Percentiles rank a stretch among this genome's conserved stretches.
phyloP scores from a whole-genome alignment of 2,113 vertebrate species.

The Ranitomeya variabilis region DNA sequence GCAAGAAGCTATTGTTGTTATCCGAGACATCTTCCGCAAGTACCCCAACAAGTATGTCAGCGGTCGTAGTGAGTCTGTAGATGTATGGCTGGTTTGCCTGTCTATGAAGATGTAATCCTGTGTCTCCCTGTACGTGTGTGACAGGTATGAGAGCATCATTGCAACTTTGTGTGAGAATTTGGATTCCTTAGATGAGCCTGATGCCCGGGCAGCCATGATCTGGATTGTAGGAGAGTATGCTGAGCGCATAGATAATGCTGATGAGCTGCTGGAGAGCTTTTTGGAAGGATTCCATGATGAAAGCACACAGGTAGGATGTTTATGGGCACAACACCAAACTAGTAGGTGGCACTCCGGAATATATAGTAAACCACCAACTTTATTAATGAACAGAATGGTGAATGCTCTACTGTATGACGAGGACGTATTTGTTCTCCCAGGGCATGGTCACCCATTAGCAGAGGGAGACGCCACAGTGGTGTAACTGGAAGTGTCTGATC shows the following conservation, averaged over 20 bases:
- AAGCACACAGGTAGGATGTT: slow-evolving; percentile 86
- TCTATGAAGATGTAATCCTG: background rate
- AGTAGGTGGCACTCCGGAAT: too few relatives aligned
- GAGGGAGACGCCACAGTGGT: too few relatives aligned
- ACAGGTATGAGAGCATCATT: slow-evolving; percentile 97
- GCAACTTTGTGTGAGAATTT: slow-evolving; percentile 97
- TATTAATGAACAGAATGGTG: too few relatives aligned
- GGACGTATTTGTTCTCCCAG: too few relatives aligned
- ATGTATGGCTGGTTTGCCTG: background rate
- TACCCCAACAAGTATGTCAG: slow-evolving; percentile 93
- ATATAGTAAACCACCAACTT: too few relatives aligned
- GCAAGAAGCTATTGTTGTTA: slow-evolving; percentile 96
- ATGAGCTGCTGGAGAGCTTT: slow-evolving; percentile 96
- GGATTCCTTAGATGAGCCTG: slow-evolving; percentile 95
- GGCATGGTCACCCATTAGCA: too few relatives aligned
- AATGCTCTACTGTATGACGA: too few relatives aligned
- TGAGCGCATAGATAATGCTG: slow-evolving; percentile 96
- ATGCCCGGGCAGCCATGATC: slow-evolving; percentile 97
- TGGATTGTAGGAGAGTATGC: slow-evolving; percentile 99
- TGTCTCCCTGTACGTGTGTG: background rate
- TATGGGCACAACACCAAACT: background rate
- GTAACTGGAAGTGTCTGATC: too few relatives aligned
- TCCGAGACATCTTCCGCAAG: slow-evolving; percentile 97
- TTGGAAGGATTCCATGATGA: slow-evolving; percentile 98
- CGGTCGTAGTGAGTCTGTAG: background rate